Conservation (phyloP, 2,113 vertebrate genomes). For the Megatriorchis doriae region DNA sequence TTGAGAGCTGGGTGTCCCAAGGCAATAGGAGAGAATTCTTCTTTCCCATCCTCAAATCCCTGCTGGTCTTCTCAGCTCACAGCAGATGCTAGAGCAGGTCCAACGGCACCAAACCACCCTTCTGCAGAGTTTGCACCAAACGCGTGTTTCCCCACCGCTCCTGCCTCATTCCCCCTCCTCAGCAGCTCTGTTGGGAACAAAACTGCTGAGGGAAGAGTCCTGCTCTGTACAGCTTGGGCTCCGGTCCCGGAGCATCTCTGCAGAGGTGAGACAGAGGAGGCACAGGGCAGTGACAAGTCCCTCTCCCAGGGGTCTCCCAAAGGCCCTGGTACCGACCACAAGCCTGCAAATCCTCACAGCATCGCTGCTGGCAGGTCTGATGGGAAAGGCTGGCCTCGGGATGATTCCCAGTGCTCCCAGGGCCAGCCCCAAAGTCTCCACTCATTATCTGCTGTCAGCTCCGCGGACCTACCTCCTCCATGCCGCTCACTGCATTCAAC, state of each 20-base stretch:
- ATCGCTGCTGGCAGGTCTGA: not conserved
- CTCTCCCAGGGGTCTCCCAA: not conserved
- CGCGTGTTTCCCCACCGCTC: not conserved
- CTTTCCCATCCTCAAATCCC: not conserved
- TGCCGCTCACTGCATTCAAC: not conserved
- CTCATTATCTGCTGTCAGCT: not conserved
- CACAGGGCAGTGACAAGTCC: not conserved
- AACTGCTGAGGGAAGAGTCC: fast-evolving
- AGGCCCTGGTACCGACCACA: not conserved
- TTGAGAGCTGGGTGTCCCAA: fast-evolving
- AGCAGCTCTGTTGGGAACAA: not conserved
- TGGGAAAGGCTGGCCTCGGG: not conserved
- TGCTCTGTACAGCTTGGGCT: not conserved
- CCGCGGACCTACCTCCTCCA: not conserved
- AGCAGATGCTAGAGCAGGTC: not conserved
- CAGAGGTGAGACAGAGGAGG: not conserved
- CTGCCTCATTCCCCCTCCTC: not conserved
- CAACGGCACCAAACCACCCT: not conserved
- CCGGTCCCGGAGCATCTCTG: not conserved
- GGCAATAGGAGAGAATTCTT: fast-evolving
- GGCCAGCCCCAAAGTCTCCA: not conserved
- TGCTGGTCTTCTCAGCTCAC: not conserved
- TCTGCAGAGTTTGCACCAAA: not conserved
- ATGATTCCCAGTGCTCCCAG: not conserved
- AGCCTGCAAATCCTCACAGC: not conserved